Conservation (phyloP, 2,797 vertebrate genomes). For the Diglossa cyanea region DNA sequence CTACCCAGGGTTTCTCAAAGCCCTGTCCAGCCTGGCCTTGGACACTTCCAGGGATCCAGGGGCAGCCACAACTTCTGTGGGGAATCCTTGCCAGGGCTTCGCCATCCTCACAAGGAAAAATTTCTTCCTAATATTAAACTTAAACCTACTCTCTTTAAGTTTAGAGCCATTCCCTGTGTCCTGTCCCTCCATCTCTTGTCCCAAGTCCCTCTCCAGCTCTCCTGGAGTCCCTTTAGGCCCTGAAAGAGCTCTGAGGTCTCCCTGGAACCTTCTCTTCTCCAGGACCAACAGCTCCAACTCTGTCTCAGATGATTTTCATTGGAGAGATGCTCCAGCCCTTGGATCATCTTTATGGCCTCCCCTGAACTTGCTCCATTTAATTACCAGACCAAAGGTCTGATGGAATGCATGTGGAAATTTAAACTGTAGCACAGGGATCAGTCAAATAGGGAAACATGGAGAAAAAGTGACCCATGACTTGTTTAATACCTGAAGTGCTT, state of each 20-base stretch:
- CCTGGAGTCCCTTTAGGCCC: neutral
- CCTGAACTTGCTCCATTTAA: neutral
- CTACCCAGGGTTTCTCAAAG: neutral
- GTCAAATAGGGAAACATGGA: neutral
- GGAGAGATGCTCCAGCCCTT: neutral
- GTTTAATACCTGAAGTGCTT: neutral
- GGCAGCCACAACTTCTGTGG: neutral
- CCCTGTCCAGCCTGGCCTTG: neutral
- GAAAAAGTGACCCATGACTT: neutral
- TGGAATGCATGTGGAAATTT: neutral
- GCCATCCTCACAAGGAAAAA: accelerated
- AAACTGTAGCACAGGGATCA: neutral
- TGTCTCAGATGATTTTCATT: neutral
- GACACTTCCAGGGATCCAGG: neutral
- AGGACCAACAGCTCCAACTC: neutral
- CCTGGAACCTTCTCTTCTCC: neutral
- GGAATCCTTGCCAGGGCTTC: accelerated
- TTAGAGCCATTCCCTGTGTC: neutral
- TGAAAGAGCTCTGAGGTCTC: neutral
- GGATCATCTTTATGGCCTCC: neutral
- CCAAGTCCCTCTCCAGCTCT: neutral
- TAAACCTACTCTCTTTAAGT: neutral
- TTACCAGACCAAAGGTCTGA: neutral
- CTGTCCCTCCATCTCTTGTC: neutral
- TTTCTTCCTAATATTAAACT: neutral